Base-by-base conservation (phyloP, 2,113 vertebrate genomes). In the Zosterops borbonicus region DNA sequence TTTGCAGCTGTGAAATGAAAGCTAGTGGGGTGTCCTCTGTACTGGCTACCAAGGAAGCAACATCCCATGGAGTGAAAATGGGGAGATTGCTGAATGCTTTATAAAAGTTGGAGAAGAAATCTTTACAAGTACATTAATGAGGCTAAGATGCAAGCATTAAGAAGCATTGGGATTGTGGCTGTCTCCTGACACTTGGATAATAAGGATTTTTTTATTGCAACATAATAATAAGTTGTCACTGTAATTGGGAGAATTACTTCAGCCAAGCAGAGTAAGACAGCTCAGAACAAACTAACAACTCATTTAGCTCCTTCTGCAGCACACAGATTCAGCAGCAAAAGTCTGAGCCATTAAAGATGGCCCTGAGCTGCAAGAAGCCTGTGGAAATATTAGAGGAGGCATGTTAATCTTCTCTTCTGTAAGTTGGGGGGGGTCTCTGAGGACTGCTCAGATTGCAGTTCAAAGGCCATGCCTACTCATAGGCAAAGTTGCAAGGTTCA, bases 191-290 rank as follows among this genome's bases (percentile, higher is more conserved):
- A 86, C 19, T 86, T 74, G 53, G 29, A 60, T 94, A 76, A 80
- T 65, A 64, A 78, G 37, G 67, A 28, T 28, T 85, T 85, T 91
- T 91, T 93, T 93, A 92, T 70, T 89, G 69, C 62, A 92, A 89
- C 9, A 22, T 89, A 93, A 89, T 92, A 87, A 88, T 76, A 96
- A 83, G 8, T 56, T 92, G 64, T 53, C 83, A 87, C 79, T 46
- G 37, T 89, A 92, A 79, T 71, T 76, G 82, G 64, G 58, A 27
- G 63, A 87, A 92, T 90, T 82, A 90, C 37, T 93, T 71, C 60
- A 89, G 65, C 46, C 83, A 90, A 86, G 85, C 39, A 85, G 92
- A 89, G 27, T 74, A 77, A 96, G 84, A 62, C 25, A 74, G 55
- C 39, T 83, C 67, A 59, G 60, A 95, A 83, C 56, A 75, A 94